A percentile compares a stretch with the other conserved stretches of the same genome.
Conservation (phyloP, 2,113 vertebrate genomes). For the Melanocharis versteri region DNA sequence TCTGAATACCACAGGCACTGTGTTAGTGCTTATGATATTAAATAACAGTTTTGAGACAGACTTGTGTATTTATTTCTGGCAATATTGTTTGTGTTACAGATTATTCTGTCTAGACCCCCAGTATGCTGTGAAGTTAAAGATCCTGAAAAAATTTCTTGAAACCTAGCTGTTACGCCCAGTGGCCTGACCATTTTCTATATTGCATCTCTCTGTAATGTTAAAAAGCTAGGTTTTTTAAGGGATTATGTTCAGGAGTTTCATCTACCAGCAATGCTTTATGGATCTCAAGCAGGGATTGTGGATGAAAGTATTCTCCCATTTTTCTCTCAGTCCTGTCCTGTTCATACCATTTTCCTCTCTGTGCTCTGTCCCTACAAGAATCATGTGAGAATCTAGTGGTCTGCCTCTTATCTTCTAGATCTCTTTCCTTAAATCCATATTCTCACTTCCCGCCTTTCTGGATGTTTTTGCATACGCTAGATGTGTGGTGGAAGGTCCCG, state of each 20-base stretch:
- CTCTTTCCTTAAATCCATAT: not conserved
- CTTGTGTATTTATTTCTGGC: not conserved
- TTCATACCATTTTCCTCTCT: not conserved
- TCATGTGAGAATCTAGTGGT: not conserved
- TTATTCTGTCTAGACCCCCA: not conserved
- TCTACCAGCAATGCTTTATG: not conserved
- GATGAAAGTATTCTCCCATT: not conserved
- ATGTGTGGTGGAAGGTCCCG: not conserved
- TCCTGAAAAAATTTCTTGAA: not conserved
- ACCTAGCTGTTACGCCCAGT: not conserved
- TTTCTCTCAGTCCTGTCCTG: not conserved
- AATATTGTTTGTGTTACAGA: not conserved
- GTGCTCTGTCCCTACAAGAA: not conserved
- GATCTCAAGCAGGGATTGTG: accelerated
- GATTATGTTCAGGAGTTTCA: not conserved
- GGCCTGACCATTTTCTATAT: not conserved
- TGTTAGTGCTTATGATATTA: not conserved
- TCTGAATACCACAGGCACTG: not conserved
- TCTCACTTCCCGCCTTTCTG: not conserved
- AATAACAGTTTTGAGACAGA: not conserved
- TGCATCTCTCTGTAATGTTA: not conserved
- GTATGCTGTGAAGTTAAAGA: not conserved
- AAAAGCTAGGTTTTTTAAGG: not conserved
- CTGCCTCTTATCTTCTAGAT: not conserved
- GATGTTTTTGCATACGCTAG: not conserved